Evolutionary conservation across 2,888 invertebrate genomes (phyloP).

Genomic region (Scrobipalpa atriplicella): DNA sequence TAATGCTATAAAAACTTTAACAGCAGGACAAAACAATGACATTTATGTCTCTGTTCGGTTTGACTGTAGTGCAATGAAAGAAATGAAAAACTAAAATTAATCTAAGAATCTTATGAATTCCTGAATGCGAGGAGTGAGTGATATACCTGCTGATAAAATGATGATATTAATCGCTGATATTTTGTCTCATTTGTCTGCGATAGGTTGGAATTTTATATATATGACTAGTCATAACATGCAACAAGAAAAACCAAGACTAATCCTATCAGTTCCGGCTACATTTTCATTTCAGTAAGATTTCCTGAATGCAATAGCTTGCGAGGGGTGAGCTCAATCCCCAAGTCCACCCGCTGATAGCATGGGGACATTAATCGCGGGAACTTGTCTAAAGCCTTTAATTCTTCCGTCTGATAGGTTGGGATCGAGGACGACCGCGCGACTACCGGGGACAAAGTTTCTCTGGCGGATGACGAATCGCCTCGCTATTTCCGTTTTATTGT

Average conservation of each 20-base stretch:
- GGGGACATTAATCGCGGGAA: conserved; percentile 11
- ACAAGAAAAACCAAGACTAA: too few relatives aligned
- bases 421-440: neutral
- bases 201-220: too few relatives aligned
- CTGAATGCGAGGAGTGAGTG: too few relatives aligned
- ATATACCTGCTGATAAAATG: too few relatives aligned
- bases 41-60: too few relatives aligned
- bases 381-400: conserved; percentile 14
- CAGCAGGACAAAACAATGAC: too few relatives aligned
- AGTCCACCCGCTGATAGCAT: neutral
- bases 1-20: too few relatives aligned
- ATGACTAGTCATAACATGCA: too few relatives aligned
- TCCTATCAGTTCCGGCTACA: neutral
- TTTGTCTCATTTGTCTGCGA: too few relatives aligned
- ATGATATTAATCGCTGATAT: too few relatives aligned
- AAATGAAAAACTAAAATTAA: neutral
- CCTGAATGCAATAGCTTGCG: neutral
- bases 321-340: conserved; percentile 1
- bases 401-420: conserved; percentile 10
- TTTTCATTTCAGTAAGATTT: neutral
- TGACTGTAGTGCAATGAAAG: neutral
- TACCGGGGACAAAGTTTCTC: neutral
- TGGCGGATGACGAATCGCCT: neutral
- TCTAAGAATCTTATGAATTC: too few relatives aligned
- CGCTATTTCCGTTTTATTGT: neutral